Conservation (phyloP, 2,113 vertebrate species). For the Colaptes auratus region DNA sequence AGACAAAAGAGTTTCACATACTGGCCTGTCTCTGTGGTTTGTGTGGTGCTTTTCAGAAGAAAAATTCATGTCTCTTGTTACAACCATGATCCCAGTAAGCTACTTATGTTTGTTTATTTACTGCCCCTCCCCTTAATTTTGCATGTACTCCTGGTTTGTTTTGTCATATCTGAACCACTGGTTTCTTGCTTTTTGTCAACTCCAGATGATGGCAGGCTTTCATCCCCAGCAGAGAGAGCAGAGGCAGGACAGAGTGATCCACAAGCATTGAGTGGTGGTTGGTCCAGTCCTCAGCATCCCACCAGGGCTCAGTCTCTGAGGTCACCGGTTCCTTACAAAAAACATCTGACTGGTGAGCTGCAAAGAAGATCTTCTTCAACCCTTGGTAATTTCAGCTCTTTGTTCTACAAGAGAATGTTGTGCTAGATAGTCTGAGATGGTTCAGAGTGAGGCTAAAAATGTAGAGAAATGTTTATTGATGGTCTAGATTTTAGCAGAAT, state of each 20-base stretch:
- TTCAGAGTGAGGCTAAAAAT: not conserved
- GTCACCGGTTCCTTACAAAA: conserved; percentile 81
- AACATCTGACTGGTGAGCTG: conserved; percentile 81
- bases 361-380: conserved; percentile 84
- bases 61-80: not conserved
- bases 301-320: conserved; percentile 76
- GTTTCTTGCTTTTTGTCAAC: conserved; percentile 36
- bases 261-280: conserved; percentile 76
- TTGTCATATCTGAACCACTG: not conserved
- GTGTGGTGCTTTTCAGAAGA: not conserved
- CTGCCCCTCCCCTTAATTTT: not conserved
- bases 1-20: not conserved
- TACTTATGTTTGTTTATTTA: not conserved
- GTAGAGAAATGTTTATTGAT: not conserved
- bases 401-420: not conserved
- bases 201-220: conserved; percentile 81
- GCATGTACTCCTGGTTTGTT: not conserved
- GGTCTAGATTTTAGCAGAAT: not conserved
- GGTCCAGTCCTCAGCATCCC: conserved; percentile 87
- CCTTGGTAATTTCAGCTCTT: conserved; percentile 79
- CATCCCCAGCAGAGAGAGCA: conserved; percentile 78
- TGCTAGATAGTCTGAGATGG: not conserved
- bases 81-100: not conserved
- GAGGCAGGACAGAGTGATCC: conserved; percentile 81
- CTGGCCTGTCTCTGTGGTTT: not conserved